phyloP scores from a whole-genome alignment of 1,140 invertebrate species.

The Drosophila albomicans region DNA sequence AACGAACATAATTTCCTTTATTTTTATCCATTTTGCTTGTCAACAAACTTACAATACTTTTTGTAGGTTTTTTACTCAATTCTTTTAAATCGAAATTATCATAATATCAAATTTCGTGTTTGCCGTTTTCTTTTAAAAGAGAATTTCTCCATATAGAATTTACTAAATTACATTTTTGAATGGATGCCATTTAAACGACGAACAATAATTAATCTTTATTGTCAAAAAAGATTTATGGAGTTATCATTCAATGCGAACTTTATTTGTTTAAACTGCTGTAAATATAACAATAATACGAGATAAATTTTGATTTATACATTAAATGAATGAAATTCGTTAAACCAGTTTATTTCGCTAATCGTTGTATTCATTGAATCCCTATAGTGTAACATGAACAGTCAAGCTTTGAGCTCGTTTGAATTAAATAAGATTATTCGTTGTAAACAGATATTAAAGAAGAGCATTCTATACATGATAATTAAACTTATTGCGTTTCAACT shows the following conservation, averaged over 20 bases:
- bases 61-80: too few species aligned
- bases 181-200: neutral
- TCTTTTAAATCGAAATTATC: too few species aligned
- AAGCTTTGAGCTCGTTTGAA: too few species aligned
- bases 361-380: neutral
- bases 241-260: neutral
- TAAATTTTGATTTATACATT: neutral
- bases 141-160: neutral
- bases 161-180: neutral
- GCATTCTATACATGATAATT: too few species aligned
- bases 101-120: neutral
- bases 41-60: too few species aligned
- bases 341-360: neutral
- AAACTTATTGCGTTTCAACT: too few species aligned
- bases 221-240: neutral
- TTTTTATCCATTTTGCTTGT: too few species aligned
- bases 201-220: conserved; percentile 1
- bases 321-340: neutral
- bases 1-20: too few species aligned
- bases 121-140: neutral
- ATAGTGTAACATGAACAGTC: too few species aligned
- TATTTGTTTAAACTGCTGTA: neutral
- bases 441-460: too few species aligned
- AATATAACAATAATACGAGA: neutral
- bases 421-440: too few species aligned